A percentile compares a stretch with the other conserved stretches of the same genome.
These are phyloP conservation scores for Zenarchopterus dispar DNA, from an alignment of 2,797 vertebrate genomes.

Conservation along the genomic window DNA sequence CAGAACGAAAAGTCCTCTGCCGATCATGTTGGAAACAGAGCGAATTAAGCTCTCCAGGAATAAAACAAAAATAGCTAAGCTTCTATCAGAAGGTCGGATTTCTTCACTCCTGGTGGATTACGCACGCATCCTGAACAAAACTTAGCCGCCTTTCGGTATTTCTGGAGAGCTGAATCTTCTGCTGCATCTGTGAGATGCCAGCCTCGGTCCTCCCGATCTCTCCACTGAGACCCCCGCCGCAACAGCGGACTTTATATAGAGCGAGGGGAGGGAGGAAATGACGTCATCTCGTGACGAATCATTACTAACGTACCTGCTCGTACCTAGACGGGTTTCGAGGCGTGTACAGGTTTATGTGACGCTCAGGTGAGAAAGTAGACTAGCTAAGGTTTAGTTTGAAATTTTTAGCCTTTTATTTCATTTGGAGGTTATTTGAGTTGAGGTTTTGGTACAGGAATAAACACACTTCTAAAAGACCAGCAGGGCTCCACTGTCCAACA, in stretches of 20 bases:
- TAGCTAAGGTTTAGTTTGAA: not conserved
- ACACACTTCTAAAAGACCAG: too few relatives aligned
- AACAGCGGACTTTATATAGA: slow-evolving; percentile 54
- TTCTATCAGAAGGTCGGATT: slow-evolving; percentile 42
- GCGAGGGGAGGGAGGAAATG: slow-evolving; percentile 67
- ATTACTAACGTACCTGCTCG: slow-evolving; percentile 20
- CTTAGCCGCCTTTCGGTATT: slow-evolving; percentile 56
- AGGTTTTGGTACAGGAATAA: not conserved
- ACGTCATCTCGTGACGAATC: slow-evolving; percentile 66
- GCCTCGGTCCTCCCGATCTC: slow-evolving; percentile 44
- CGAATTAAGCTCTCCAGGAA: slow-evolving; percentile 60
- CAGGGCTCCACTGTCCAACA: too few relatives aligned
- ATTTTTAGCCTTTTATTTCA: not conserved
- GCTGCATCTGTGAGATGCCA: slow-evolving; percentile 36
- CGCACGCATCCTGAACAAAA: slow-evolving; percentile 64
- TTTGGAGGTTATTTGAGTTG: not conserved
- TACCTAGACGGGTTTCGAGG: slow-evolving; percentile 35
- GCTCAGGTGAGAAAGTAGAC: not conserved
- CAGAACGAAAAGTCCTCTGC: slow-evolving; percentile 67
- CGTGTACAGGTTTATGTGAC: slow-evolving; percentile 5
- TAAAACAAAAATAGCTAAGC: slow-evolving; percentile 50
- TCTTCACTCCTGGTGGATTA: slow-evolving; percentile 36
- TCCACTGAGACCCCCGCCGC: slow-evolving; percentile 37
- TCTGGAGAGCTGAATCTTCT: slow-evolving; percentile 66
- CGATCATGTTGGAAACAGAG: slow-evolving; percentile 69